phyloP scores from a whole-genome alignment of 2,797 vertebrate genomes.

The Podarcis siculus region DNA sequence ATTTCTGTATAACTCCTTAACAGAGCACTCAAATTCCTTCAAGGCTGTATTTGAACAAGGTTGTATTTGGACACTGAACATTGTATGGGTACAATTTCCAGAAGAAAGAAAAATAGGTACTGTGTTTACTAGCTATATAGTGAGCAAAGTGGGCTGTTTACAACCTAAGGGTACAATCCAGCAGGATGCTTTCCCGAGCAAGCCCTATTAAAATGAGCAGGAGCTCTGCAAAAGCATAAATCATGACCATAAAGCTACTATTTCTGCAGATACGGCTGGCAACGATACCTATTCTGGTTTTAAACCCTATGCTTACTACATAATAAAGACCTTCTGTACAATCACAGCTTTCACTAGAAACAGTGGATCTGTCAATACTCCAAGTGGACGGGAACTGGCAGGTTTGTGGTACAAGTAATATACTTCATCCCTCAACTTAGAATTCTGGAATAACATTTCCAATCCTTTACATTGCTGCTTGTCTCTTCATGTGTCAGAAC shows the following conservation, averaged over 20 bases:
- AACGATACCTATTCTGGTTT: neutral
- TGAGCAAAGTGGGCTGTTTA: slow-evolving; percentile 12
- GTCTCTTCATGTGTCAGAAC: neutral
- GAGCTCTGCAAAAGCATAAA: neutral
- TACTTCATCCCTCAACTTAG: too few relatives aligned
- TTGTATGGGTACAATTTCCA: neutral
- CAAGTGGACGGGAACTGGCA: neutral
- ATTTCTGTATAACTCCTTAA: neutral
- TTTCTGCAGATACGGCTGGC: neutral
- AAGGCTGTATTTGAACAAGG: neutral
- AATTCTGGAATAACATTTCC: neutral
- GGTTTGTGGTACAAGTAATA: too few relatives aligned
- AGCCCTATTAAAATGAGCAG: neutral
- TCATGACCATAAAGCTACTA: slow-evolving; percentile 6
- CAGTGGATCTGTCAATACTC: neutral
- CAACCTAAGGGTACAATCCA: neutral
- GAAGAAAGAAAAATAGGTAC: neutral
- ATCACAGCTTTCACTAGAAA: neutral
- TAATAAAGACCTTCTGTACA: neutral
- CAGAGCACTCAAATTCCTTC: neutral
- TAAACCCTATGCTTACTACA: neutral
- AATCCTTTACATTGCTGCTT: neutral
- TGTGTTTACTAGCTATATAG: neutral
- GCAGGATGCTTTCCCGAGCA: neutral
- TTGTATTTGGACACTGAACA: neutral